These are phyloP conservation scores for Pandemis corylana DNA, from an alignment of 2,888 invertebrate genomes.

Conservation along the genomic window DNA sequence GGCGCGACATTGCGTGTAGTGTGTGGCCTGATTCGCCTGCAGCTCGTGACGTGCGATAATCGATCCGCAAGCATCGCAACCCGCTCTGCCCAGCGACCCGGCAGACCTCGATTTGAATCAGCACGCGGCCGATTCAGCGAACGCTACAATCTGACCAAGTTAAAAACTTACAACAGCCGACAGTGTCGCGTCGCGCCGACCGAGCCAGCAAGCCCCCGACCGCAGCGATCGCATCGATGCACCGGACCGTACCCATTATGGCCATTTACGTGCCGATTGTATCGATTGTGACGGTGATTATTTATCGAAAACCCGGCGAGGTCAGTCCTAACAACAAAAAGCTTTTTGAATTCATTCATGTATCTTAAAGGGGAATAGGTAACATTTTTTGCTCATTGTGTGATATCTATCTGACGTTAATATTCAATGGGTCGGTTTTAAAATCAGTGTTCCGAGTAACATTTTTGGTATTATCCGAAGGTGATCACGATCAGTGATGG, in stretches of 20 bases:
- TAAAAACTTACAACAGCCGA: constrained; percentile 57
- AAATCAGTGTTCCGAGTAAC: constrained; percentile 46
- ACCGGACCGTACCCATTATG: constrained; percentile 67
- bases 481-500: constrained; percentile 54
- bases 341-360: constrained; percentile 60
- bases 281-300: constrained; percentile 70
- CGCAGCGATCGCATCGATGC: constrained; percentile 66
- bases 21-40: constrained; percentile 48
- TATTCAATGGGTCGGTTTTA: constrained; percentile 60
- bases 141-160: constrained; percentile 63
- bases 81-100: constrained; percentile 65
- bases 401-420: constrained; percentile 55
- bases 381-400: constrained; percentile 56
- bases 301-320: constrained; percentile 72
- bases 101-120: constrained; percentile 78
- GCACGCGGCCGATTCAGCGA: constrained; percentile 70
- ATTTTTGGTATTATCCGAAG: constrained; percentile 61
- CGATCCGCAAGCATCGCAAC: constrained; percentile 66
- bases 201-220: constrained; percentile 48
- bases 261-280: constrained; percentile 73
- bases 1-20: constrained; percentile 46
- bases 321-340: constrained; percentile 65
- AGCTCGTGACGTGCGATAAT: constrained; percentile 67
- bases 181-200: constrained; percentile 45
- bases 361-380: constrained; percentile 57